A percentile compares a stretch with the other conserved stretches of the same genome.
phyloP scores from a whole-genome alignment of 2,113 vertebrate genomes.

The Caracal caracal region DNA sequence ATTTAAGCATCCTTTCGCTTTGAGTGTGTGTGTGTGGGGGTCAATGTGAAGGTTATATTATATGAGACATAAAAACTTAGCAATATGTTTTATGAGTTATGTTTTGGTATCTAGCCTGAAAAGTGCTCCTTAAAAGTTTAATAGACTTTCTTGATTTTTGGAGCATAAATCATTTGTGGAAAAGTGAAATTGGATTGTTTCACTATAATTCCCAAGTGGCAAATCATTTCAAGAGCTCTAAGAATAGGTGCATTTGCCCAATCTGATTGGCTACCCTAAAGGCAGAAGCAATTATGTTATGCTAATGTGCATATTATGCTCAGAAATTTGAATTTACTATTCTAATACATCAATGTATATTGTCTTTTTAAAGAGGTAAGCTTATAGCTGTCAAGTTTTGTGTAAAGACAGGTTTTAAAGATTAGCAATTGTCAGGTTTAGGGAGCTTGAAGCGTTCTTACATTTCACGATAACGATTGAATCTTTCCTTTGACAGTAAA shows the following conservation, averaged over 20 bases:
- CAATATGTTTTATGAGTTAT: background rate
- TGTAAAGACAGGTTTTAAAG: constrained; percentile 34
- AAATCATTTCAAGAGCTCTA: constrained; percentile 68
- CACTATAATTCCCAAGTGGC: constrained; percentile 49
- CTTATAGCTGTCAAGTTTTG: constrained; percentile 53
- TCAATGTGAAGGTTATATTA: background rate
- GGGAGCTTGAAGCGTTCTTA: background rate
- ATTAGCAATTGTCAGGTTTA: constrained; percentile 67
- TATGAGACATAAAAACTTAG: background rate
- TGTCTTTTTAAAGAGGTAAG: constrained; percentile 53
- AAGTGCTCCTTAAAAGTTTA: constrained; percentile 14
- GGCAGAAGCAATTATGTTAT: constrained; percentile 77
- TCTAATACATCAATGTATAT: background rate
- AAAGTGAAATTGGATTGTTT: constrained; percentile 69
- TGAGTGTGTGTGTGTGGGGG: background rate
- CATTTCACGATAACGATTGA: constrained; percentile 42
- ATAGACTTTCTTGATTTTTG: constrained; percentile 13
- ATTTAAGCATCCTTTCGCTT: background rate
- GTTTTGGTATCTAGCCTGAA: constrained; percentile 12
- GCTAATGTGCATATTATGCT: constrained; percentile 58
- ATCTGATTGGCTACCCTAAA: constrained; percentile 75
- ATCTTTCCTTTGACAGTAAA: constrained; percentile 53
- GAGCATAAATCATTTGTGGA: constrained; percentile 44
- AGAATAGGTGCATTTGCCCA: constrained; percentile 60
- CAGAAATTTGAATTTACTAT: constrained; percentile 52